Conservation (phyloP, 2,797 vertebrate species). For the Columba guinea region DNA sequence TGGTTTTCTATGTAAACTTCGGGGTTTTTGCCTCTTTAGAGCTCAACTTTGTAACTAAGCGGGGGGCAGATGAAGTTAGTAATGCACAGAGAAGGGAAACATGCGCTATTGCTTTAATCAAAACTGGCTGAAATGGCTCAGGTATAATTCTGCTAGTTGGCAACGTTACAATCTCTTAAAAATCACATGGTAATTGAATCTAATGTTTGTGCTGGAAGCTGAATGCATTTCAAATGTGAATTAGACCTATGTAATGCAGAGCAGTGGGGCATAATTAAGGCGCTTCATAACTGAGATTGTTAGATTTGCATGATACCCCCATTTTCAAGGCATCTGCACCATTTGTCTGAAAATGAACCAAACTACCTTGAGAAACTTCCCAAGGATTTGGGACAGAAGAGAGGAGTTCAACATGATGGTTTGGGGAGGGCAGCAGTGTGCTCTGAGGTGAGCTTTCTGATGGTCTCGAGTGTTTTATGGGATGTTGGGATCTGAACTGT, state of each 20-base stretch:
- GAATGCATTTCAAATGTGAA: neutral
- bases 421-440: neutral
- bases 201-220: conserved; percentile 4
- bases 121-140: neutral
- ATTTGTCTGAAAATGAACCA: neutral
- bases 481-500: neutral
- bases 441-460: neutral
- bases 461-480: neutral
- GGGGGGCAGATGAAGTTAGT: neutral
- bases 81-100: neutral
- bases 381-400: neutral
- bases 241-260: neutral
- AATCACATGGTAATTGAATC: neutral
- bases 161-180: neutral
- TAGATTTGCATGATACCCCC: neutral
- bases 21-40: neutral
- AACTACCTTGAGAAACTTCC: neutral
- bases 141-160: neutral
- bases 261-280: neutral
- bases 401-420: rapidly evolving
- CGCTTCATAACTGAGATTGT: neutral
- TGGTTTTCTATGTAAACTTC: neutral
- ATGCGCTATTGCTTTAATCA: neutral
- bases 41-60: neutral
- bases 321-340: neutral